A percentile compares a stretch with the other conserved stretches of the same genome.
Evolutionary conservation across 2,888 invertebrate species (phyloP).

Genomic region (Oligia fasciuncula): DNA sequence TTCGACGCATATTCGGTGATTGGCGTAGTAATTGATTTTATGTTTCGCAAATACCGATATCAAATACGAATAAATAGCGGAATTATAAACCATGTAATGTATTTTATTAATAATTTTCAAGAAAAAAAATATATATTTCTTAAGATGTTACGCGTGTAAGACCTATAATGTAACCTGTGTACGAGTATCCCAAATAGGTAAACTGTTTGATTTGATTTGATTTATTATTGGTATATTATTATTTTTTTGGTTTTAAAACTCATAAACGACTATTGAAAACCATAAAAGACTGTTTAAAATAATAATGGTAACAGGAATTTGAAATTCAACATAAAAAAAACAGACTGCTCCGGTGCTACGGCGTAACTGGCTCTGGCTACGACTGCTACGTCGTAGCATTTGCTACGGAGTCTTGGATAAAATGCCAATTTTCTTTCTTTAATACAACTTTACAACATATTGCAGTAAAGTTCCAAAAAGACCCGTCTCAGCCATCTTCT

Average conservation of each 20-base stretch:
- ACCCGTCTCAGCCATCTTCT: too few relatives aligned
- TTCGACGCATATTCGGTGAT: not conserved
- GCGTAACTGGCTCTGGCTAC: slow-evolving; percentile 21
- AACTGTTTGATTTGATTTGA: too few relatives aligned
- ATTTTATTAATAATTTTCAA: not conserved
- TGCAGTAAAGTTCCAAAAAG: not conserved
- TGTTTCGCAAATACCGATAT: not conserved
- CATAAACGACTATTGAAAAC: too few relatives aligned
- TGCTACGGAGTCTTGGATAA: not conserved
- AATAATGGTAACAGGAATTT: not conserved
- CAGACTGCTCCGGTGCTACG: not conserved
- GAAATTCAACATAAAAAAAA: not conserved
- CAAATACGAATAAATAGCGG: not conserved
- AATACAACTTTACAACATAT: not conserved
- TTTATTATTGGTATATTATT: not conserved
- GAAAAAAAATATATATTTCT: not conserved
- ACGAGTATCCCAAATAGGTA: too few relatives aligned
- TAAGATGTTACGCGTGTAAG: not conserved
- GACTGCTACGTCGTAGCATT: slow-evolving; percentile 33
- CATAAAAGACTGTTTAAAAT: not conserved
- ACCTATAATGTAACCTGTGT: too few relatives aligned
- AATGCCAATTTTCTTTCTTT: not conserved
- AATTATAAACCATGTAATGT: not conserved
- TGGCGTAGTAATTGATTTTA: slow-evolving; percentile 13
- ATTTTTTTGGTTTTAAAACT: not conserved